A percentile compares a stretch with the other conserved stretches of the same genome.
Conservation (phyloP, 2,797 vertebrate species). For the Melanotaenia boesemani region DNA sequence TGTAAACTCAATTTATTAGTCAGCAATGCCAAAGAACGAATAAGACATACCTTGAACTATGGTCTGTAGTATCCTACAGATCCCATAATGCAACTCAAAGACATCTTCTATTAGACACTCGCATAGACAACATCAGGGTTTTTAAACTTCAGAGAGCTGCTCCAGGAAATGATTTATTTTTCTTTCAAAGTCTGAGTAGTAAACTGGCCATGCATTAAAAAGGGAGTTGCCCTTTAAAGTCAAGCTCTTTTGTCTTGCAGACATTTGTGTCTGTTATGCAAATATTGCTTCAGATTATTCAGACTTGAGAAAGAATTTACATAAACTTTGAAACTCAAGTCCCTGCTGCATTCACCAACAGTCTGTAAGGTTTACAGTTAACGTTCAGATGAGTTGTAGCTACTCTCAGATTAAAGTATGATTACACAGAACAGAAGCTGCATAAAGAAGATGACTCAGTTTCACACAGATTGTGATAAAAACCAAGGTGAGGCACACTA, state of each 20-base stretch:
- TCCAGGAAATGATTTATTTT: neutral
- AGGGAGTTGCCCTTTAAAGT: neutral
- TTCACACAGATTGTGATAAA: conserved; percentile 7
- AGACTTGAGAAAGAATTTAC: neutral
- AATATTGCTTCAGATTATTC: conserved; percentile 1
- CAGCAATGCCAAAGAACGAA: no score
- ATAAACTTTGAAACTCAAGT: no score
- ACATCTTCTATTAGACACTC: neutral
- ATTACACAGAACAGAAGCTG: conserved; percentile 14
- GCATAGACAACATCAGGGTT: neutral
- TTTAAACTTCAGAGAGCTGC: conserved; percentile 3
- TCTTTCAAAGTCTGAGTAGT: neutral
- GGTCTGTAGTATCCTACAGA: neutral
- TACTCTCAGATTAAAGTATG: conserved; percentile 16
- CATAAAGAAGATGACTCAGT: neutral
- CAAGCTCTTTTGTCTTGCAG: neutral
- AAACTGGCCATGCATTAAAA: neutral
- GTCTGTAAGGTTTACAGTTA: neutral
- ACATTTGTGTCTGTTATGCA: neutral
- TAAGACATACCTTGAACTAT: no score
- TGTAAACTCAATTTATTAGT: neutral
- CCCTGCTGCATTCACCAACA: neutral
- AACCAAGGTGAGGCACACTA: neutral
- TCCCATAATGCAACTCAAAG: conserved; percentile 1
- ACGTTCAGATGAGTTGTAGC: neutral